Percentiles rank a stretch among this genome's conserved stretches.
phyloP scores from a whole-genome alignment of 2,888 invertebrate genomes.

The Leptarthrus brevirostris region DNA sequence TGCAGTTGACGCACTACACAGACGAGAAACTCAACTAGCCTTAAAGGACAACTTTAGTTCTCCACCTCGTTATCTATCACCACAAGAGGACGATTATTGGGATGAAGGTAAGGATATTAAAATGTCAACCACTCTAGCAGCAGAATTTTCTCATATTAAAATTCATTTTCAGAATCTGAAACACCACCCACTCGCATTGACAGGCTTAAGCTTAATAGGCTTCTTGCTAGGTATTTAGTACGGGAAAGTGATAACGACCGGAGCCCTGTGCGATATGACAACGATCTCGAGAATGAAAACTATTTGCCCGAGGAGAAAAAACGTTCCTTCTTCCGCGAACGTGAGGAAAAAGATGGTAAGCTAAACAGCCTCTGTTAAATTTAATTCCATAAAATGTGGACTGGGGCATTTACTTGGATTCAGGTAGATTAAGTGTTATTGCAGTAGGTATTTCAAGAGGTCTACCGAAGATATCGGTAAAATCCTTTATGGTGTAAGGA shows the following conservation, averaged over 20 bases:
- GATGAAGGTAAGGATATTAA: conserved; percentile 62
- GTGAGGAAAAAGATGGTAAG: conserved; percentile 65
- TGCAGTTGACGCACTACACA: conserved; percentile 66
- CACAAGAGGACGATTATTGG: conserved; percentile 63
- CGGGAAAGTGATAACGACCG: conserved; percentile 61
- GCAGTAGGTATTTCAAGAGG: too few relatives aligned
- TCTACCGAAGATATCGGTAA: too few relatives aligned
- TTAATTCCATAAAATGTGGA: too few relatives aligned
- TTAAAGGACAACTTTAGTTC: conserved; percentile 57
- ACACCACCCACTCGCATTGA: neutral
- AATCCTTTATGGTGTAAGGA: too few relatives aligned
- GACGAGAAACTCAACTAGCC: conserved; percentile 61
- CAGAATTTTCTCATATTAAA: neutral
- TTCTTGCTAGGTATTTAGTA: conserved; percentile 64
- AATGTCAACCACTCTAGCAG: neutral
- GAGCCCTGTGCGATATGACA: conserved; percentile 57
- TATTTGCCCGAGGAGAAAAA: conserved; percentile 61
- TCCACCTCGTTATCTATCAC: conserved; percentile 50
- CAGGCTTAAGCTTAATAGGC: conserved; percentile 59
- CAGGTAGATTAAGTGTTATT: too few relatives aligned
- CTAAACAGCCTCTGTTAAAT: too few relatives aligned
- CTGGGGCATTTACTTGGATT: neutral
- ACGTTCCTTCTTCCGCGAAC: conserved; percentile 64
- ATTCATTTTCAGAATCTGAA: conserved; percentile 51
- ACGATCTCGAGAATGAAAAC: conserved; percentile 63